Evolutionary conservation across 2,113 vertebrate genomes (phyloP), one percentile per base, ranked within the genome.

Genomic region (Heliornis fulica): DNA sequence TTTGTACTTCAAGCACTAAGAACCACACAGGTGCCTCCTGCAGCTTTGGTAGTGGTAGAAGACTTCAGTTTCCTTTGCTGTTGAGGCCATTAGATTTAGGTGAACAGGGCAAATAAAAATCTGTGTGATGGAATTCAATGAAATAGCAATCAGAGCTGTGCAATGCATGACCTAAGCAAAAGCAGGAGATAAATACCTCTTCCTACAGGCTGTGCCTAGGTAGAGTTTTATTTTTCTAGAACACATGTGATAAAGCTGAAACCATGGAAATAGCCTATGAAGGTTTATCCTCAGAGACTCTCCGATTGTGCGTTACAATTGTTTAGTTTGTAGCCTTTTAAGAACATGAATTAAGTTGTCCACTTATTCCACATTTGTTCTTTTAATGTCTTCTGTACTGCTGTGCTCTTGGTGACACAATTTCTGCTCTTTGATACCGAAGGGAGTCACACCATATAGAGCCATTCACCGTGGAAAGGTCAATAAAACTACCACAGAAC

Each of bases 301-400:
- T 92, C 60, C 72, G 53, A 87, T 65, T 93, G 64, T 68, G 57
- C 19, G 13, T 83, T 36, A 57, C 6, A 78, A 40, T 75, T 83
- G 15, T 60, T 96, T 96, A 70, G 81, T 89, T 74, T 94, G 25
- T 87, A 91, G 83, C 86, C 16, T 63, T 93, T 96, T 93, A 95
- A 97, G 93, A 92, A 70, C 53, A 74, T 76, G 94, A 96, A 84
- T 93, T 60, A 96, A 91, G 61, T 88, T 92, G 69, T 50, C 83
- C 78, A 86, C 79, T 95, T 95, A 87, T 96, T 90, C 51, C 71
- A 50, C 57, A 50, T 97, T 97, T 95, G 72, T 94, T 94, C 93
- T 97, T 96, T 96, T 94, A 97, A 97, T 96, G 95, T 64, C 32
- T 81, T 96, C 89, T 94, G 61, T 93, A 82, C 66, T 94, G 36